These are phyloP conservation scores for Sialis fuliginosa DNA, from an alignment of 2,888 invertebrate genomes.

Conservation along the genomic window DNA sequence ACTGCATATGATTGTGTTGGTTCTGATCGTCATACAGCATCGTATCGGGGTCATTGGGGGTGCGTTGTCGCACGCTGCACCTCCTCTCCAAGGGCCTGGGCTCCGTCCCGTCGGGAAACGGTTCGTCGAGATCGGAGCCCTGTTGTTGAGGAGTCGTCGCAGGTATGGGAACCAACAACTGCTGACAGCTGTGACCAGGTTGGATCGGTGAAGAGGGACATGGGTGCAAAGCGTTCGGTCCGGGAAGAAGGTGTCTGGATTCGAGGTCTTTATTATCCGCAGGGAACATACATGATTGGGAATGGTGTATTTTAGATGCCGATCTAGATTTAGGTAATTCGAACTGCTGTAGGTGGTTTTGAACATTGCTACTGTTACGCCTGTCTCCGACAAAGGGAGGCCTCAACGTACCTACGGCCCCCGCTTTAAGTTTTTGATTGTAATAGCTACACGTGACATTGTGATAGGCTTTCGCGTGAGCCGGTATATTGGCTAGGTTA, in stretches of 20 bases:
- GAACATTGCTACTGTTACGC: constrained; percentile 7
- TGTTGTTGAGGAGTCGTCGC: constrained; percentile 1
- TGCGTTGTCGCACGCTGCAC: constrained; percentile 32
- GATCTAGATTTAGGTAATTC: constrained; percentile 2
- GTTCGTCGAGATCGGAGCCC: constrained; percentile 27
- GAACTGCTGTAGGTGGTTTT: background rate
- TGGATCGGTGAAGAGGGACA: constrained; percentile 10
- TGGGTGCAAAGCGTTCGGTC: background rate
- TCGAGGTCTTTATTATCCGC: background rate
- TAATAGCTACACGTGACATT: constrained; percentile 30
- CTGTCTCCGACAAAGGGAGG: constrained; percentile 24
- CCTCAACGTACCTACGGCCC: constrained; percentile 34
- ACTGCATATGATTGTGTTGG: constrained; percentile 24
- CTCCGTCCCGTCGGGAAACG: constrained; percentile 34
- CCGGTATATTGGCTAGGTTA: constrained; percentile 14
- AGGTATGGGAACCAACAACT: constrained; percentile 18
- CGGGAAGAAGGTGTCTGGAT: background rate
- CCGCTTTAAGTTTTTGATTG: constrained; percentile 26
- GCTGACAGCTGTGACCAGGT: constrained; percentile 14
- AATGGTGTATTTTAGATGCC: constrained; percentile 4
- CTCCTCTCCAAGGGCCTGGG: constrained; percentile 21
- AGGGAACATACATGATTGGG: constrained; percentile 5
- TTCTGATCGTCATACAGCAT: constrained; percentile 12
- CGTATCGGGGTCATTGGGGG: constrained; percentile 19
- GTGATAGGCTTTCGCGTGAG: constrained; percentile 33